These are phyloP conservation scores for Drosophila parvula DNA, from an alignment of 1,140 invertebrate genomes.

Conservation along the genomic window DNA sequence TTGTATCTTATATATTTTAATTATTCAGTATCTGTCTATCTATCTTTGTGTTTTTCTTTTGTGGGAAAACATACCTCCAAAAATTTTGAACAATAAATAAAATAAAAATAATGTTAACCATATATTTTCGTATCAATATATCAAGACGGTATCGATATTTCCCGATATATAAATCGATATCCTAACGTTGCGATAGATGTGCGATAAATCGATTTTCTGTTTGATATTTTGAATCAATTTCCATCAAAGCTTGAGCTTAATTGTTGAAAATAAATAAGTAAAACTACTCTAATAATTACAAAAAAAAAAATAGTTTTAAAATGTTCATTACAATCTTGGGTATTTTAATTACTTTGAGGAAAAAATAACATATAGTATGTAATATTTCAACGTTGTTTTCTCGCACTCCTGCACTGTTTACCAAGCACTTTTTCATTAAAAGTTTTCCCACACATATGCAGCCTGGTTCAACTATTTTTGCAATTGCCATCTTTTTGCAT, in stretches of 20 bases:
- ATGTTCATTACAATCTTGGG: neutral
- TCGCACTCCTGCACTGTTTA: neutral
- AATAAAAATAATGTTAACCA: too few relatives aligned
- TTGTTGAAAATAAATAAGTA: too few relatives aligned
- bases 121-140: too few relatives aligned
- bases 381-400: slow-evolving; percentile 6
- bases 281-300: too few relatives aligned
- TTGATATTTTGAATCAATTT: too few relatives aligned
- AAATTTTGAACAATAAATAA: neutral
- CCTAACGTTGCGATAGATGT: too few relatives aligned
- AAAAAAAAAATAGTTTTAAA: too few relatives aligned
- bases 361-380: neutral
- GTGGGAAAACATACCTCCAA: neutral
- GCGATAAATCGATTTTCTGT: too few relatives aligned
- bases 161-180: too few relatives aligned
- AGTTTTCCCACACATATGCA: slow-evolving; percentile 38
- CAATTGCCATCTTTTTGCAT: slow-evolving; percentile 45
- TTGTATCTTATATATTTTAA: too few relatives aligned
- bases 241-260: too few relatives aligned
- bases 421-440: slow-evolving; percentile 53
- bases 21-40: slow-evolving; percentile 18
- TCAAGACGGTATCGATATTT: too few relatives aligned
- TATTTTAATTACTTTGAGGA: neutral
- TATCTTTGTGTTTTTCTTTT: neutral
- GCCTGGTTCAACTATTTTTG: slow-evolving; percentile 17